Percentiles rank a stretch among this genome's conserved stretches.
phyloP scores from a whole-genome alignment of 2,113 vertebrate genomes.

The Stigmatopora nigra region DNA sequence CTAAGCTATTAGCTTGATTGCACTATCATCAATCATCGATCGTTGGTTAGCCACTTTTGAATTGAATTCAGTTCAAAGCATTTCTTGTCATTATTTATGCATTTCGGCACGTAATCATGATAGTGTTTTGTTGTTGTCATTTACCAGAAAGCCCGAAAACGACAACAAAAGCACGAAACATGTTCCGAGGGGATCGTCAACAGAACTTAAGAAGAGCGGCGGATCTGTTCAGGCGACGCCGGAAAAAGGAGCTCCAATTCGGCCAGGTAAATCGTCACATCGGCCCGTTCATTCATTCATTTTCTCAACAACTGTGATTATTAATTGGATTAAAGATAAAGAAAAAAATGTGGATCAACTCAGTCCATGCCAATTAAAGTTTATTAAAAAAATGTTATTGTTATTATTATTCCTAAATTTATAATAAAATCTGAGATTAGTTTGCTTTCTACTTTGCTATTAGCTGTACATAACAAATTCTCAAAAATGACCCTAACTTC shows the following conservation, averaged over 20 bases:
- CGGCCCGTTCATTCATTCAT: too few species aligned
- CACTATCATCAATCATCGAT: background rate
- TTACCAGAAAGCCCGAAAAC: slow-evolving; percentile 19
- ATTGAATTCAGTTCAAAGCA: too few species aligned
- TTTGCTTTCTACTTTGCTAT: background rate
- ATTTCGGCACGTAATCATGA: background rate
- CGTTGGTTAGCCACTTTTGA: too few species aligned
- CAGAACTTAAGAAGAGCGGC: background rate
- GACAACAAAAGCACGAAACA: slow-evolving; percentile 39
- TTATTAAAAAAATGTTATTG: too few species aligned
- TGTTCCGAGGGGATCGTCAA: background rate
- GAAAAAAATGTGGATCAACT: too few species aligned
- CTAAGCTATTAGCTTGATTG: slow-evolving; percentile 7
- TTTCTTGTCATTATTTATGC: background rate
- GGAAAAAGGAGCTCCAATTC: background rate
- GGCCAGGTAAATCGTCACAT: background rate
- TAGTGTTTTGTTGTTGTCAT: background rate
- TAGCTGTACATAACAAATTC: background rate
- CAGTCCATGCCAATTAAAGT: too few species aligned
- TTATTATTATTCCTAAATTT: too few species aligned
- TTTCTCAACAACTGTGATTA: too few species aligned
- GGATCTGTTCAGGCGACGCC: background rate
- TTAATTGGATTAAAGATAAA: too few species aligned
- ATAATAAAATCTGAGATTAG: too few species aligned
- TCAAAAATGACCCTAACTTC: too few species aligned